Base-by-base conservation (phyloP, 2,113 vertebrate species). In the Bos taurus region DNA sequence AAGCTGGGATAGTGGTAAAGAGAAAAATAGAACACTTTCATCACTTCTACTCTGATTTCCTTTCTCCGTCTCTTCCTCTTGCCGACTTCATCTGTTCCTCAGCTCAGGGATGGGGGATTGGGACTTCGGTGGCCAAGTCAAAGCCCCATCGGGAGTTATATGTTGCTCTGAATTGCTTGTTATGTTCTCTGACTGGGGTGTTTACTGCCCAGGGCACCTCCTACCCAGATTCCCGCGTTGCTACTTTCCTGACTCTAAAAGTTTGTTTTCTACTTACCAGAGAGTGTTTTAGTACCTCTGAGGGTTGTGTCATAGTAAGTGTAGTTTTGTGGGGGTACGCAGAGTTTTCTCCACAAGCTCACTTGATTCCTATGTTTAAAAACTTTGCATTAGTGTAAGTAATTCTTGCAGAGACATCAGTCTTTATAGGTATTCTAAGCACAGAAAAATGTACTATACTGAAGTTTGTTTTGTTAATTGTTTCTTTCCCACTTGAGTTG, bases 141-240 rank as follows among this genome's bases (percentile, higher is more conserved):
- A 94, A 98, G 93, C 74, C 91, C 94, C 90, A 16, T 43, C 56
- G 97, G 97, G 94, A 97, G 78, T 96, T 87, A 46, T n/a, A 40
- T 62, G 94, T 95, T 96, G 77, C 67, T 95, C 91, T 82, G 92
- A 97, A 90, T 95, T 95, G 97, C 96, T 96, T 97, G 85, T 97
- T 98, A 95, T 83, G 88, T 94, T 94, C 67, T 87, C 56, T 40
- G 54, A 64, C 96, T 88, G 88, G 60, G 25, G 74, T 97, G 95
- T 97, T 98, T 97, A 96, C 93, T 93, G 60, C 91, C 91, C 64
- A 94, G 81, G 71, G 82, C 90, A 95, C 93, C 95, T 98, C 96
- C 97, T 96, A 95, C 95, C 97, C 88, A 94, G 92, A 96, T 96
- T 96, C 88, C 92, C 77, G 54, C 15, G 28, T 96, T 97, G 71